Evolutionary conservation across 2,888 invertebrate genomes (phyloP).

Genomic region (Eupelmus urozonus): DNA sequence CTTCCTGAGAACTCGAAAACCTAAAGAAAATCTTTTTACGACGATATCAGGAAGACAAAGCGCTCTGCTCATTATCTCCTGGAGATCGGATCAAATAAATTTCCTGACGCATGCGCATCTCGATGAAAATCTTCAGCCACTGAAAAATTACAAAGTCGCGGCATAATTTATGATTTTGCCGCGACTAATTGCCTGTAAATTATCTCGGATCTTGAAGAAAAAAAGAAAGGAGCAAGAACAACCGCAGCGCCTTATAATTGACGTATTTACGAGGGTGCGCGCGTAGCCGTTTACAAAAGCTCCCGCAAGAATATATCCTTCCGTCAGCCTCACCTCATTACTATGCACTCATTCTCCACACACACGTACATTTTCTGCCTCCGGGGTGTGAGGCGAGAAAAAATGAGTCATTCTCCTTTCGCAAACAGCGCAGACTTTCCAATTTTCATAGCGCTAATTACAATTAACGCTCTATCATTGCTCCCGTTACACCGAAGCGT

Average conservation of each 20-base stretch:
- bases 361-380: too few species aligned
- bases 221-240: neutral
- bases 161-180: slow-evolving; percentile 5
- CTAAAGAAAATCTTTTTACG: too few species aligned
- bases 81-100: too few species aligned
- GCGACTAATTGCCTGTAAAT: neutral
- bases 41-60: neutral
- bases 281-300: neutral
- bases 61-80: too few species aligned
- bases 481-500: neutral
- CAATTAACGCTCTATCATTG: slow-evolving; percentile 34
- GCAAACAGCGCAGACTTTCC: slow-evolving; percentile 25
- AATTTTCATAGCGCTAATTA: slow-evolving; percentile 27
- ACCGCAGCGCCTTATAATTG: slow-evolving; percentile 10
- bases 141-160: neutral
- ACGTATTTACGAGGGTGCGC: slow-evolving; percentile 10
- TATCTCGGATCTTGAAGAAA: neutral
- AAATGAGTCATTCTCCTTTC: slow-evolving; percentile 13
- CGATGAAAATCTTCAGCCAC: too few species aligned
- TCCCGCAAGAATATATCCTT: slow-evolving; percentile 16
- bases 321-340: slow-evolving; percentile 42
- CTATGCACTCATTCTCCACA: slow-evolving; percentile 23
- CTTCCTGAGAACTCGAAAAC: too few species aligned
- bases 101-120: too few species aligned
- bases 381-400: neutral